Percentiles rank a stretch among this genome's conserved stretches.
These are phyloP conservation scores for Pollenia labialis DNA, from an alignment of 2,888 invertebrate species.

Conservation along the genomic window DNA sequence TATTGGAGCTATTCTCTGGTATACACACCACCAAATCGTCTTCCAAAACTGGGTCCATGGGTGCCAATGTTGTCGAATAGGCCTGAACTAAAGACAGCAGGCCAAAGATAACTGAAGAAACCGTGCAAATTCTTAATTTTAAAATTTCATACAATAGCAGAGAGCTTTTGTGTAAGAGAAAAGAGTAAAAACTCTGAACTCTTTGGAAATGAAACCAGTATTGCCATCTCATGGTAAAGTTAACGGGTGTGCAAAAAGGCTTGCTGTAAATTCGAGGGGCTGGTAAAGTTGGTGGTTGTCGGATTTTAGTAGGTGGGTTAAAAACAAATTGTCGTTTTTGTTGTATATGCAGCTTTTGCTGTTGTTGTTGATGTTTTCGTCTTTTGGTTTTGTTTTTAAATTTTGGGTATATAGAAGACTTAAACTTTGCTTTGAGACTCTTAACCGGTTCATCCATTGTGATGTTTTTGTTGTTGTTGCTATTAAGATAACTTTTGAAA, in stretches of 20 bases:
- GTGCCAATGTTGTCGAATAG: constrained; percentile 7
- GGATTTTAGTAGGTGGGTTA: neutral
- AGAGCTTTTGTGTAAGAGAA: neutral
- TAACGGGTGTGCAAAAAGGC: neutral
- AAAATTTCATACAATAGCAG: constrained; percentile 24
- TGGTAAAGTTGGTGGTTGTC: neutral
- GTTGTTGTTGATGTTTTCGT: constrained; percentile 34
- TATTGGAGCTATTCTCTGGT: constrained; percentile 28
- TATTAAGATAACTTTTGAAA: neutral
- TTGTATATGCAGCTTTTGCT: neutral
- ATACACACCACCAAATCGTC: constrained; percentile 58
- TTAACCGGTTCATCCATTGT: constrained; percentile 24
- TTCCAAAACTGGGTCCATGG: neutral
- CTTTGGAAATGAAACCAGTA: neutral
- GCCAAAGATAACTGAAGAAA: constrained; percentile 12
- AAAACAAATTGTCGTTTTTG: neutral
- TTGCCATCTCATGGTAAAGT: neutral
- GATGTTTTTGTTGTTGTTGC: neutral
- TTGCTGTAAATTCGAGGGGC: neutral
- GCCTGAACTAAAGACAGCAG: constrained; percentile 5
- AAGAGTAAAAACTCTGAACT: neutral
- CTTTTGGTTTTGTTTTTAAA: constrained; percentile 18
- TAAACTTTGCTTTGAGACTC: constrained; percentile 28
- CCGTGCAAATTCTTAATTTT: neutral
- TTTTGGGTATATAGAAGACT: constrained; percentile 1